Conservation (phyloP, 2,888 invertebrate genomes). For the Polyommatus icarus region DNA sequence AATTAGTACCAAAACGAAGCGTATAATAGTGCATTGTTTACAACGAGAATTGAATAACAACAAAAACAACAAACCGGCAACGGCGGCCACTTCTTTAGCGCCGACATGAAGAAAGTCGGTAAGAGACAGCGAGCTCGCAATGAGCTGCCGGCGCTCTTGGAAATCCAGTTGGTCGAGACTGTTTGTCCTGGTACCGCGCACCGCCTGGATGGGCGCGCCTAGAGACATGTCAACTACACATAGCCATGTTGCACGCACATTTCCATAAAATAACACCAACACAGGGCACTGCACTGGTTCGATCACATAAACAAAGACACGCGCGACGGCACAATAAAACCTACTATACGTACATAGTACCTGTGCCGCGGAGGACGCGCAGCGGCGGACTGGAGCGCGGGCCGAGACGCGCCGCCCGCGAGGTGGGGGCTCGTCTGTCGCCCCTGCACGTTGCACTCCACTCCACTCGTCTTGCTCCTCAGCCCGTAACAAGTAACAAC, state of each 20-base stretch:
- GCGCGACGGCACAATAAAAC: conserved; percentile 58
- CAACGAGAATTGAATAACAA: neutral
- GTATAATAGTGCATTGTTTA: conserved; percentile 26
- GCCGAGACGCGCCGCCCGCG: conserved; percentile 51
- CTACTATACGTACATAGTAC: conserved; percentile 56
- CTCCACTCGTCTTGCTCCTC: conserved; percentile 48
- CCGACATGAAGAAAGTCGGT: conserved; percentile 91
- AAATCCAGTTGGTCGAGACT: conserved; percentile 94
- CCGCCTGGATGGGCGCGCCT: conserved; percentile 77
- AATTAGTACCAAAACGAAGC: neutral
- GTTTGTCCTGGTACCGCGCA: conserved; percentile 84
- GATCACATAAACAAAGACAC: conserved; percentile 67
- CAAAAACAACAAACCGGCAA: conserved; percentile 69
- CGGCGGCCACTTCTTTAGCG: conserved; percentile 79
- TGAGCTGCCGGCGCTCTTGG: conserved; percentile 93
- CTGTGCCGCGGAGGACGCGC: conserved; percentile 76
- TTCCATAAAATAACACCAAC: conserved; percentile 53
- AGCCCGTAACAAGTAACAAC: conserved; percentile 48
- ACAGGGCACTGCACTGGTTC: conserved; percentile 54
- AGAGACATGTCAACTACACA: conserved; percentile 78
- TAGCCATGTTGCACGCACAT: conserved; percentile 67
- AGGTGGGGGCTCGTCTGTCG: conserved; percentile 66
- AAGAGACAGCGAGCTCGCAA: conserved; percentile 92
- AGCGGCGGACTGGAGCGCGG: conserved; percentile 69
- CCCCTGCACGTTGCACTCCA: conserved; percentile 71